These are phyloP conservation scores for Gallinago jamesoni DNA, from an alignment of 2,113 vertebrate genomes.

Conservation along the genomic window DNA sequence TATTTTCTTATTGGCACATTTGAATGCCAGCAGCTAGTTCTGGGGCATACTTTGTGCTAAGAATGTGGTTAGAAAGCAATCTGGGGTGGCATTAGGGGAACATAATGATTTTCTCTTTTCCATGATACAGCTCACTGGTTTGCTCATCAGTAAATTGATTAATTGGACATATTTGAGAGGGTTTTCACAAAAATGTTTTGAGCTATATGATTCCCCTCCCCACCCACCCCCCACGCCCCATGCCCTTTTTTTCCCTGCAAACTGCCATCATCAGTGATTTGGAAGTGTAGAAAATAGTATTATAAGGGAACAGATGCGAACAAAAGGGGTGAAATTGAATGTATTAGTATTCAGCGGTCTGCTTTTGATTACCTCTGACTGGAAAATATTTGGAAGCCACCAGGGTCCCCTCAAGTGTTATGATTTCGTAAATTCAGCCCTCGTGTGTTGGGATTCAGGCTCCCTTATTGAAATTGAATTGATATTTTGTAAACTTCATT, in stretches of 20 bases:
- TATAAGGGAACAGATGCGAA: conserved; percentile 87
- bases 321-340: conserved; percentile 96
- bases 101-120: background rate
- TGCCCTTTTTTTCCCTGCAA: background rate
- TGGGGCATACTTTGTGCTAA: background rate
- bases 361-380: conserved; percentile 97
- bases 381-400: conserved; percentile 88
- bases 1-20: background rate
- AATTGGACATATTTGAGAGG: conserved; percentile 41
- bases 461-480: conserved; percentile 97
- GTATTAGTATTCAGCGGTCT: conserved; percentile 89
- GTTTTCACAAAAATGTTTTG: conserved; percentile 17
- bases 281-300: conserved; percentile 85
- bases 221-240: no score
- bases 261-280: conserved; percentile 68
- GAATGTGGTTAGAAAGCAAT: background rate
- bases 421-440: conserved; percentile 84
- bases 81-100: background rate
- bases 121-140: background rate
- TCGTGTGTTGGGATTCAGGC: conserved; percentile 79
- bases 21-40: background rate
- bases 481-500: conserved; percentile 99
- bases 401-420: conserved; percentile 89
- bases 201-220: background rate
- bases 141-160: conserved; percentile 42